These are phyloP conservation scores for Oxyteleia sp. DNA, from an alignment of 2,888 invertebrate species.

Conservation along the genomic window DNA sequence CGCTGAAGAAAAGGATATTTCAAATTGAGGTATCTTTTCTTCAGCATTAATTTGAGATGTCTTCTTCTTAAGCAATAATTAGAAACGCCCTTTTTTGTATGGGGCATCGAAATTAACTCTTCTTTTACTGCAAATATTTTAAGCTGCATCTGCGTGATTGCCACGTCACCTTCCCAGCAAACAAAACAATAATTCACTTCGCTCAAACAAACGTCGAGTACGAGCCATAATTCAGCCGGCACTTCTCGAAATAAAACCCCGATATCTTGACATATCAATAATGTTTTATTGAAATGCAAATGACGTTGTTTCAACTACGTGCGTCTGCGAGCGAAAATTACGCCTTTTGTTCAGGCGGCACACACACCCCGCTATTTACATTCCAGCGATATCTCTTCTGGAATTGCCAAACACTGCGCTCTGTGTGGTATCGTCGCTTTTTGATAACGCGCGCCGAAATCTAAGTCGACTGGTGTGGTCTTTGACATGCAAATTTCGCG, in stretches of 20 bases:
- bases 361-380: conserved; percentile 25
- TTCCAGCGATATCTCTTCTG: conserved; percentile 33
- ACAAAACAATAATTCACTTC: not conserved
- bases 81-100: too few species aligned
- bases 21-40: too few species aligned
- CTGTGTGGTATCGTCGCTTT: conserved; percentile 23
- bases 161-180: not conserved
- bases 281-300: conserved; percentile 36
- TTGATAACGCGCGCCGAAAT: conserved; percentile 37
- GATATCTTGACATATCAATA: conserved; percentile 48
- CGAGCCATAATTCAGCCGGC: not conserved
- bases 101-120: too few species aligned
- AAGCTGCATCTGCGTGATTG: too few species aligned
- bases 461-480: conserved; percentile 63
- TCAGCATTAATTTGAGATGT: too few species aligned
- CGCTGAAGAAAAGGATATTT: too few species aligned
- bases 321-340: not conserved
- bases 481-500: conserved; percentile 53
- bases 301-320: conserved; percentile 30
- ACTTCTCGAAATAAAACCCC: not conserved
- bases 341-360: conserved; percentile 24
- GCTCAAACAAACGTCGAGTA: not conserved
- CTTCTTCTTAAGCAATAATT: too few species aligned
- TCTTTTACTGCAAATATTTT: too few species aligned
- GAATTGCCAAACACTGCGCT: conserved; percentile 22